A percentile compares a stretch with the other conserved stretches of the same genome.
These are phyloP conservation scores for Peucedramus taeniatus DNA, from an alignment of 2,113 vertebrate genomes.

Conservation along the genomic window DNA sequence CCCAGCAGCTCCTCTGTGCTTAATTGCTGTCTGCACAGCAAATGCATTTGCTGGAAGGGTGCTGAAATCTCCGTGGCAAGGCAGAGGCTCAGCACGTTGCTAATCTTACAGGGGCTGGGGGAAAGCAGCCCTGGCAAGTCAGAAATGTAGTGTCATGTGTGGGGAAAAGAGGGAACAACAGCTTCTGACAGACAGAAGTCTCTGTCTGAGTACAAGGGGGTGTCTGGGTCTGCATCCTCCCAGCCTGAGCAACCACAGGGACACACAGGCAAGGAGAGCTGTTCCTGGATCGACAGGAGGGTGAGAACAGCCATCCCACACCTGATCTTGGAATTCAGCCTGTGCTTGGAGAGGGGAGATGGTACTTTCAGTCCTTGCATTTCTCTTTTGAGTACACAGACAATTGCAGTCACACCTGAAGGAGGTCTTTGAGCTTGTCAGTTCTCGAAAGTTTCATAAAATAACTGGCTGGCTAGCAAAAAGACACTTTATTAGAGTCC, in stretches of 20 bases:
- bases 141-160: neutral
- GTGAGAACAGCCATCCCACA: neutral
- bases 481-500: constrained; percentile 13
- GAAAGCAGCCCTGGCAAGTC: neutral
- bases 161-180: neutral
- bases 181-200: neutral
- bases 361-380: neutral
- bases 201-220: neutral
- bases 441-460: neutral
- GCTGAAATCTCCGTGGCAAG: neutral
- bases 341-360: neutral
- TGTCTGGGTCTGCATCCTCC: neutral
- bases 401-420: neutral
- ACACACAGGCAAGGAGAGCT: neutral
- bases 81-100: neutral
- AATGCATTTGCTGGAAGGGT: constrained; percentile 15
- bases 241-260: neutral
- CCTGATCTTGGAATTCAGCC: neutral
- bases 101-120: neutral
- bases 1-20: neutral
- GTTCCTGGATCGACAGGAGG: neutral
- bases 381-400: neutral
- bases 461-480: neutral
- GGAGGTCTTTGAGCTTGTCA: neutral
- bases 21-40: neutral